Evolutionary conservation across 1,140 invertebrate genomes (phyloP).

Genomic region (Pteromalus puparum): DNA sequence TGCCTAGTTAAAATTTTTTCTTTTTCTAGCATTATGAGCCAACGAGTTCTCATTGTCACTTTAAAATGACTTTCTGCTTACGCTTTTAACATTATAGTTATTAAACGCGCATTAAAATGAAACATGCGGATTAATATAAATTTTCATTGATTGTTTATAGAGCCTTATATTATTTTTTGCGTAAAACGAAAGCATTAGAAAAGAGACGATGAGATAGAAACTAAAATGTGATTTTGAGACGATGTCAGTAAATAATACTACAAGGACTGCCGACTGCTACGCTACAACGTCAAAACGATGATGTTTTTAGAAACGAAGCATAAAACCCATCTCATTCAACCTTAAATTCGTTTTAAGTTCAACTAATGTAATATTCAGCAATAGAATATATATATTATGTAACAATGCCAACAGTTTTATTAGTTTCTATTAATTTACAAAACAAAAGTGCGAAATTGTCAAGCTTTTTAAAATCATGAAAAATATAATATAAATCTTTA

Average conservation of each 20-base stretch:
- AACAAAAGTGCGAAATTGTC: constrained; percentile 21
- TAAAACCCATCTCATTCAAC: constrained; percentile 32
- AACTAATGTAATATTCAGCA: constrained; percentile 41
- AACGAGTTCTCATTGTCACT: constrained; percentile 64
- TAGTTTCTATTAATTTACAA: constrained; percentile 36
- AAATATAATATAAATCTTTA: constrained; percentile 16
- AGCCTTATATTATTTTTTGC: constrained; percentile 21
- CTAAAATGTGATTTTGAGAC: constrained; percentile 56
- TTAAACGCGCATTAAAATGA: constrained; percentile 15
- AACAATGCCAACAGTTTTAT: constrained; percentile 43
- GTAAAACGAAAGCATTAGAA: constrained; percentile 34
- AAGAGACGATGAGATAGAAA: constrained; percentile 58
- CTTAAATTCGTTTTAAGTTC: constrained; percentile 37
- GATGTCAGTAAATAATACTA: constrained; percentile 58
- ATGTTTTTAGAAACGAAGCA: constrained; percentile 37
- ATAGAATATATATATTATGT: constrained; percentile 46
- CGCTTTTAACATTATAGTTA: constrained; percentile 15
- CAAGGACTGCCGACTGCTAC: constrained; percentile 69
- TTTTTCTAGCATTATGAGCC: constrained; percentile 51
- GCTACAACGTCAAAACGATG: constrained; percentile 60
- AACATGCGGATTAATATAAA: constrained; percentile 40
- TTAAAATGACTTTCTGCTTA: constrained; percentile 39
- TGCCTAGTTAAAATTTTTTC: constrained; percentile 54
- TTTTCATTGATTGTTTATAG: constrained; percentile 27
- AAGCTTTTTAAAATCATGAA: constrained; percentile 38